phyloP scores from a whole-genome alignment of 2,888 invertebrate genomes.

The Plebejus anna region DNA sequence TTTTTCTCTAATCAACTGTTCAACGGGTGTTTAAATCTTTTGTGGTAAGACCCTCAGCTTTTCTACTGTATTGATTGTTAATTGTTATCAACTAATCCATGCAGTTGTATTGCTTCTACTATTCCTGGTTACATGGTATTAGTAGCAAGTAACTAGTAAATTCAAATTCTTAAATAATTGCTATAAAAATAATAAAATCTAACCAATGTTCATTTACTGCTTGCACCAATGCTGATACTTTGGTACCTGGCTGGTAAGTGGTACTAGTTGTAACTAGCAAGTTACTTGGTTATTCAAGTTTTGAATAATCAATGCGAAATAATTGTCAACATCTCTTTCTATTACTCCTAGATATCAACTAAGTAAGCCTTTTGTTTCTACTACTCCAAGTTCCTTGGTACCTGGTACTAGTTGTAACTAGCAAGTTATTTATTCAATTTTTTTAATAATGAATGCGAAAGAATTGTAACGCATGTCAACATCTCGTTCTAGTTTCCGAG shows the following conservation, averaged over 20 bases:
- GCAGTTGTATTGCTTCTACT: no score
- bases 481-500: constrained; percentile 60
- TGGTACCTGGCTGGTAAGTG: neutral
- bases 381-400: no score
- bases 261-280: no score
- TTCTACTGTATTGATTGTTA: neutral
- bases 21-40: no score
- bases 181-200: no score
- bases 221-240: neutral
- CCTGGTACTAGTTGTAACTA: neutral
- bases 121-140: no score
- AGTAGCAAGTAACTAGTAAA: no score
- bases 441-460: neutral
- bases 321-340: neutral
- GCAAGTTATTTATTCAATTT: neutral
- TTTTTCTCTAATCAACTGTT: no score
- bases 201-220: neutral
- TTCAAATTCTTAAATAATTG: no score
- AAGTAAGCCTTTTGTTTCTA: no score
- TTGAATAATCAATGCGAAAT: neutral
- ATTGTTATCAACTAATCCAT: neutral
- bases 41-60: no score
- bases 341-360: no score
- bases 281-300: neutral
- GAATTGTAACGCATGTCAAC: constrained; percentile 28